These are phyloP conservation scores for Cryptotermes secundus DNA, from an alignment of 1,140 invertebrate genomes.

Conservation along the genomic window DNA sequence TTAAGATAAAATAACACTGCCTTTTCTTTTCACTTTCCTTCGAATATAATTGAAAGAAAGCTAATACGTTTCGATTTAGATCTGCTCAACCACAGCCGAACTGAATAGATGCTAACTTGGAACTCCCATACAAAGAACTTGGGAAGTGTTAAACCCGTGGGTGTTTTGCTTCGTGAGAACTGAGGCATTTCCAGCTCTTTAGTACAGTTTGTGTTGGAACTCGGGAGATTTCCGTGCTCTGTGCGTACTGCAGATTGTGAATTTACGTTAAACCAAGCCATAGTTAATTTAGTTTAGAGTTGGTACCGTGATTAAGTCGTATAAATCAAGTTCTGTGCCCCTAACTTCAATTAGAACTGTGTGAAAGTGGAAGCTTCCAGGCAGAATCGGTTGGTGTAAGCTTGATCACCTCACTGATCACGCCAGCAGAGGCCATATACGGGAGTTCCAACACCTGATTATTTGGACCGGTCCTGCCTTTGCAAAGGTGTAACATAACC, in stretches of 20 bases:
- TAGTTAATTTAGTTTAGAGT: background rate
- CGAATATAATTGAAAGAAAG: too few species aligned
- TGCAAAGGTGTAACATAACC: background rate
- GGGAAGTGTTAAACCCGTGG: background rate
- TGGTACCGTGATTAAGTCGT: background rate
- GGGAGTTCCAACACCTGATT: background rate
- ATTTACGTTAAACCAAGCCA: background rate
- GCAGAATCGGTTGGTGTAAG: background rate
- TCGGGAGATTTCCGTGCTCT: background rate
- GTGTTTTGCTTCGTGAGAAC: background rate
- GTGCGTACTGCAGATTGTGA: background rate
- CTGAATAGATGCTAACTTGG: too few species aligned
- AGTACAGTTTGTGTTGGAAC: background rate
- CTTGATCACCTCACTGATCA: background rate
- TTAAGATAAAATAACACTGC: too few species aligned
- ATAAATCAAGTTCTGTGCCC: slow-evolving; percentile 11
- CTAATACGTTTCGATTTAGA: too few species aligned
- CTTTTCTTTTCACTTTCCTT: too few species aligned
- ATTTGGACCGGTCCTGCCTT: background rate
- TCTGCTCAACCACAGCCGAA: too few species aligned
- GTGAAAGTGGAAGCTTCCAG: too few species aligned
- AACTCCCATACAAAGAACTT: too few species aligned
- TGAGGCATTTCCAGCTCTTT: background rate
- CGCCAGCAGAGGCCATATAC: background rate
- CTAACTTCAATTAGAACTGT: slow-evolving; percentile 1